These are phyloP conservation scores for Brachyhypopomus gauderio DNA, from an alignment of 2,113 vertebrate species.

Conservation along the genomic window DNA sequence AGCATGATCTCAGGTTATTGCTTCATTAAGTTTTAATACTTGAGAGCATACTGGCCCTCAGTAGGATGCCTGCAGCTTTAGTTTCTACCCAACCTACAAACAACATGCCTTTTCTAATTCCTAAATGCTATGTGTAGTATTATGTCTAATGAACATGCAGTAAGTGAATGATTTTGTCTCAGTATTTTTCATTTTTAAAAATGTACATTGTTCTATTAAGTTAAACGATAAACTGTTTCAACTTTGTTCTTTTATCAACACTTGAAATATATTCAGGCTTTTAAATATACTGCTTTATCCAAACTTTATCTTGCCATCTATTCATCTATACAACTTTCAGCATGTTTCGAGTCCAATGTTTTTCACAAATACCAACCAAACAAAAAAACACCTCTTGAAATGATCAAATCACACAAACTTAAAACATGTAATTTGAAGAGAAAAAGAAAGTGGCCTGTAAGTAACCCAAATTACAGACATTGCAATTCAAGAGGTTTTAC, in stretches of 20 bases:
- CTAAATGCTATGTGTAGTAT: neutral
- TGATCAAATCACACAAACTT: no score
- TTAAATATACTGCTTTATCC: no score
- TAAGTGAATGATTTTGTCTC: neutral
- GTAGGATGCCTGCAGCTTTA: slow-evolving; percentile 34
- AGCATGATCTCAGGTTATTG: slow-evolving; percentile 48
- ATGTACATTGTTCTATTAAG: neutral
- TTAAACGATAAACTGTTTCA: neutral
- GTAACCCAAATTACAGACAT: no score
- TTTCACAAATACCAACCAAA: no score
- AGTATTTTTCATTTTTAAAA: neutral
- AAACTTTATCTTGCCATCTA: no score
- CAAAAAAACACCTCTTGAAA: no score
- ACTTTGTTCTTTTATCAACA: neutral
- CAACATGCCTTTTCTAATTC: neutral
- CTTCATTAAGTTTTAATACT: slow-evolving; percentile 48
- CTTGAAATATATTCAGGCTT: no score
- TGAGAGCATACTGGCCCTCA: slow-evolving; percentile 11
- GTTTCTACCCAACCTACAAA: slow-evolving; percentile 24
- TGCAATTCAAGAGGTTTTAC: no score
- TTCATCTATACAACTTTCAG: no score
- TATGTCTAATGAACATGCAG: neutral
- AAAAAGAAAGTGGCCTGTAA: no score
- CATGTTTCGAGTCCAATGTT: no score
- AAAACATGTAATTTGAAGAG: no score